Conservation (phyloP, 2,113 vertebrate species). For the Myrmecophaga tridactyla region DNA sequence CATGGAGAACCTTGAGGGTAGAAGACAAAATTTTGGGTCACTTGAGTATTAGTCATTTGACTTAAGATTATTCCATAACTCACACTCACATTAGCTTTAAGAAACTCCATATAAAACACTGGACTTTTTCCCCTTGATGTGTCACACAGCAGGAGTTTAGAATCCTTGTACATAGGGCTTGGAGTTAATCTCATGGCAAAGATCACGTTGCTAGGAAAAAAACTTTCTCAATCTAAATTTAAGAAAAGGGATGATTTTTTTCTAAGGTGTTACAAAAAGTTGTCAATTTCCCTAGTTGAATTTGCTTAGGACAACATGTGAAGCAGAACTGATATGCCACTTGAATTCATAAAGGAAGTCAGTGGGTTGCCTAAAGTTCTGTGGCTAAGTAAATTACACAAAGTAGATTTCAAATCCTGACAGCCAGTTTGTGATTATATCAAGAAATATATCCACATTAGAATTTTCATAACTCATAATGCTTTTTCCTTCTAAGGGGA, state of each 20-base stretch:
- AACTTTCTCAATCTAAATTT: background rate
- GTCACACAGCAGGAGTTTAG: background rate
- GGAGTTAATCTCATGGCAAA: background rate
- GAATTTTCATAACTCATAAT: background rate
- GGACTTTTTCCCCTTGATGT: background rate
- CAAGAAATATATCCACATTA: constrained; percentile 78
- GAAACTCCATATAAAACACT: background rate
- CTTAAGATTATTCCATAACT: background rate
- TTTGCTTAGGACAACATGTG: constrained; percentile 22
- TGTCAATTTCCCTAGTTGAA: background rate
- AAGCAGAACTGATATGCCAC: constrained; percentile 76
- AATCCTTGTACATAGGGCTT: background rate
- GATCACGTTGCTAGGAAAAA: background rate
- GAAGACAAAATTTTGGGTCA: background rate
- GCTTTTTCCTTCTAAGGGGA: background rate
- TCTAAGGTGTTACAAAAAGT: background rate
- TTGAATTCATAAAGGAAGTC: constrained; percentile 74
- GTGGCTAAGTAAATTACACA: constrained; percentile 70
- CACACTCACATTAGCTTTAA: background rate
- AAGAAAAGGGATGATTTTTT: background rate
- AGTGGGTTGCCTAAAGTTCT: constrained; percentile 50
- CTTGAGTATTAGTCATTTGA: background rate
- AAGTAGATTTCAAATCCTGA: constrained; percentile 71
- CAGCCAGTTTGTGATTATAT: constrained; percentile 65
- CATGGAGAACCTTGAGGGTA: background rate